A percentile compares a stretch with the other conserved stretches of the same genome.
phyloP scores from a whole-genome alignment of 2,797 vertebrate genomes.

The Dendrocincla fuliginosa region DNA sequence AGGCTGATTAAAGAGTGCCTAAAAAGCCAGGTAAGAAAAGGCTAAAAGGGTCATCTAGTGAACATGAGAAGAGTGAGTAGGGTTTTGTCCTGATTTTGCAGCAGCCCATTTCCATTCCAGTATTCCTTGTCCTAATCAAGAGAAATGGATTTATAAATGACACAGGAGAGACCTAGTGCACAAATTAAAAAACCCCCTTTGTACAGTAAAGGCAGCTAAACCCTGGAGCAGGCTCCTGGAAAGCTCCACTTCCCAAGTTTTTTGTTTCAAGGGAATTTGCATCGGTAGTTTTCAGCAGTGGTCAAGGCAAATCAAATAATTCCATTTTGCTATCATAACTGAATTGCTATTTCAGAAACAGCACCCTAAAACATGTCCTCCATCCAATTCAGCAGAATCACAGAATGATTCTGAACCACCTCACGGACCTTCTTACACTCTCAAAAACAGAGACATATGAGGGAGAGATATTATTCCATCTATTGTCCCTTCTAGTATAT shows the following conservation, averaged over 20 bases:
- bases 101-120: neutral
- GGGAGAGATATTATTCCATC: neutral
- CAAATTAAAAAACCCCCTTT: neutral
- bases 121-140: neutral
- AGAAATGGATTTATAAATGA: neutral
- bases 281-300: neutral
- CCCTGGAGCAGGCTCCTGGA: neutral
- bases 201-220: neutral
- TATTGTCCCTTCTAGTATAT: neutral
- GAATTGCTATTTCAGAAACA: neutral
- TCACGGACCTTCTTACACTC: no score
- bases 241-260: neutral
- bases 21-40: neutral
- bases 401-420: no score
- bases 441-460: neutral
- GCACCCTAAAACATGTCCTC: neutral
- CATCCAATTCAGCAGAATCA: neutral
- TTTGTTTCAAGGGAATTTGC: neutral
- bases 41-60: neutral
- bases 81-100: neutral
- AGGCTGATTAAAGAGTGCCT: neutral
- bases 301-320: neutral
- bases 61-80: accelerated
- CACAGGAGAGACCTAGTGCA: neutral
- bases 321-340: neutral